These are phyloP conservation scores for Lapara coniferarum DNA, from an alignment of 2,888 invertebrate genomes.

Conservation along the genomic window DNA sequence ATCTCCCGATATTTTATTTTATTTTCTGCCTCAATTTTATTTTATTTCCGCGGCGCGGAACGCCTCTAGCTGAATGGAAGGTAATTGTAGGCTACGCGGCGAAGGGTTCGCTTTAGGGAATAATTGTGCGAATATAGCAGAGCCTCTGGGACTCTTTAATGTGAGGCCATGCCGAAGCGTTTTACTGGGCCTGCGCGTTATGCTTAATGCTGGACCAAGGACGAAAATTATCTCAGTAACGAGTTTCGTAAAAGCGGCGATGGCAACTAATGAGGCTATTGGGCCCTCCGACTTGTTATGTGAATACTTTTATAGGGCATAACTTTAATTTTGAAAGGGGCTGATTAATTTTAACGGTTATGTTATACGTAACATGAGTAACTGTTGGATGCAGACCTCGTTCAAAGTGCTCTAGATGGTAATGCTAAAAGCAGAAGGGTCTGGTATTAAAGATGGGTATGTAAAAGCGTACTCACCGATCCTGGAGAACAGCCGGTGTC, in stretches of 20 bases:
- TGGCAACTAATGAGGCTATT: conserved; percentile 77
- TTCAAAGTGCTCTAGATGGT: conserved; percentile 51
- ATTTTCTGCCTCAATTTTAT: conserved; percentile 76
- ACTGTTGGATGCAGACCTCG: conserved; percentile 31
- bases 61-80: conserved; percentile 75
- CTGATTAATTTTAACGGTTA: conserved; percentile 71
- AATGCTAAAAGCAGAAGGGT: conserved; percentile 55
- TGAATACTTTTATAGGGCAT: conserved; percentile 74
- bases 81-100: conserved; percentile 78
- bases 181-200: conserved; percentile 69
- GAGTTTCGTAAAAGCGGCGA: conserved; percentile 77
- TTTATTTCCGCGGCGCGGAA: conserved; percentile 67
- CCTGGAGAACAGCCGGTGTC: conserved; percentile 48
- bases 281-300: conserved; percentile 72
- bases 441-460: conserved; percentile 45
- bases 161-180: conserved; percentile 71
- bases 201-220: conserved; percentile 75
- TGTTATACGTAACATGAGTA: conserved; percentile 40
- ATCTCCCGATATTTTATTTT: conserved; percentile 74
- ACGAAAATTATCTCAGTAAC: conserved; percentile 78
- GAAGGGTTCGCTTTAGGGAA: conserved; percentile 80
- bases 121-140: conserved; percentile 78
- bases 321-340: conserved; percentile 73
- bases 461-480: conserved; percentile 65
- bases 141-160: conserved; percentile 80